phyloP scores from a whole-genome alignment of 2,113 vertebrate species.

The Aepyceros melampus region DNA sequence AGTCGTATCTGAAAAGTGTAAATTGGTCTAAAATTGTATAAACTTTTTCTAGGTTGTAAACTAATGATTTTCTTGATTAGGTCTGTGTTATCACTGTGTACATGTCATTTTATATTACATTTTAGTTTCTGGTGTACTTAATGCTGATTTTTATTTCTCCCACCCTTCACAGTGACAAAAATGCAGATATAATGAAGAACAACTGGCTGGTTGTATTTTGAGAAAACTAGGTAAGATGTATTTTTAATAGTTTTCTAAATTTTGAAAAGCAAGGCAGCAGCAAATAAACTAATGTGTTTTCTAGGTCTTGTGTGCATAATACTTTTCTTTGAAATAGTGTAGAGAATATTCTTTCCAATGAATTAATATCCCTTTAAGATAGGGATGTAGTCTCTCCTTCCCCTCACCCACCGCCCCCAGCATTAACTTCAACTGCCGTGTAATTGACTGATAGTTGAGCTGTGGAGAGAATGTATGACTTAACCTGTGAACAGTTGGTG shows the following conservation, averaged over 20 bases:
- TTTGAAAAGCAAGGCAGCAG: background rate
- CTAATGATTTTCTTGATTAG: background rate
- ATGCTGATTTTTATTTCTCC: background rate
- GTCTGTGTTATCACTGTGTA: background rate
- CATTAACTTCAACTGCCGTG: background rate
- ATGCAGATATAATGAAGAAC: conserved; percentile 83
- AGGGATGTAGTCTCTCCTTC: background rate
- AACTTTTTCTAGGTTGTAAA: background rate
- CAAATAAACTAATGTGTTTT: background rate
- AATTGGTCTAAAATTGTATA: background rate
- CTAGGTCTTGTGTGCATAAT: background rate
- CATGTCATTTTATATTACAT: background rate
- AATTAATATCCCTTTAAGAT: background rate
- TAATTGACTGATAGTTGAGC: background rate
- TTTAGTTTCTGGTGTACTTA: background rate
- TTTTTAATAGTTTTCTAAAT: conserved; percentile 36
- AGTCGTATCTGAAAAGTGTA: background rate
- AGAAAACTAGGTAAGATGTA: conserved; percentile 86
- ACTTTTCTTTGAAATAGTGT: background rate
- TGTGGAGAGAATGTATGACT: background rate
- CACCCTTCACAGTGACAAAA: conserved; percentile 83
- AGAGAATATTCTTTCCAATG: background rate
- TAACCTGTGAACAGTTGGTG: background rate
- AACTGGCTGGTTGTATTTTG: conserved; percentile 89
- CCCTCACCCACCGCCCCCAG: fast-evolving